These are phyloP conservation scores for Ceriagrion tenellum DNA, from an alignment of 2,888 invertebrate species.

Conservation along the genomic window DNA sequence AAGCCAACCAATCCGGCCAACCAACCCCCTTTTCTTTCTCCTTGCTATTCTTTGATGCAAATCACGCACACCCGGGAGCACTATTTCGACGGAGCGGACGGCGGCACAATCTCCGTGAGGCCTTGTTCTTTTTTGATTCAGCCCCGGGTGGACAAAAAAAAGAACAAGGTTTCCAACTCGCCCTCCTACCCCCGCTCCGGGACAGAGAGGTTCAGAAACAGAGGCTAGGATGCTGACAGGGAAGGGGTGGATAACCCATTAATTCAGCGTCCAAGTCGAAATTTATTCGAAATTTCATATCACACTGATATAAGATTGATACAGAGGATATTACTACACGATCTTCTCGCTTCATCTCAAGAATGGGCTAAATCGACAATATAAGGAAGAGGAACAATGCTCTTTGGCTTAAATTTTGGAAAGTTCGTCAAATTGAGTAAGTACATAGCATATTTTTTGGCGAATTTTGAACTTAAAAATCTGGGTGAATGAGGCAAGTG, in stretches of 20 bases:
- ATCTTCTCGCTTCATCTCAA: too few relatives aligned
- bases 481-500: too few relatives aligned
- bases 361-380: too few relatives aligned
- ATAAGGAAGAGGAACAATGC: too few relatives aligned
- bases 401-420: too few relatives aligned
- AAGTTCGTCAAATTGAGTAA: too few relatives aligned
- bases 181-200: not conserved
- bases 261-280: not conserved
- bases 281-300: too few relatives aligned
- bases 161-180: slow-evolving; percentile 20
- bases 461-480: too few relatives aligned
- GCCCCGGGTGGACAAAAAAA: slow-evolving; percentile 33
- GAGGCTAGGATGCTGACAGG: not conserved
- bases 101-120: slow-evolving; percentile 32
- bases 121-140: slow-evolving; percentile 45
- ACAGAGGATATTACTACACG: too few relatives aligned
- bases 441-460: too few relatives aligned
- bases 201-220: not conserved
- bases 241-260: not conserved
- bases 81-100: not conserved
- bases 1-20: slow-evolving; percentile 16
- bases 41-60: slow-evolving; percentile 61
- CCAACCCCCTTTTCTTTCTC: not conserved
- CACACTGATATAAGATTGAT: too few relatives aligned
- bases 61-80: slow-evolving; percentile 59